Conservation (phyloP, 2,888 invertebrate genomes). For the Apotomis capreana region DNA sequence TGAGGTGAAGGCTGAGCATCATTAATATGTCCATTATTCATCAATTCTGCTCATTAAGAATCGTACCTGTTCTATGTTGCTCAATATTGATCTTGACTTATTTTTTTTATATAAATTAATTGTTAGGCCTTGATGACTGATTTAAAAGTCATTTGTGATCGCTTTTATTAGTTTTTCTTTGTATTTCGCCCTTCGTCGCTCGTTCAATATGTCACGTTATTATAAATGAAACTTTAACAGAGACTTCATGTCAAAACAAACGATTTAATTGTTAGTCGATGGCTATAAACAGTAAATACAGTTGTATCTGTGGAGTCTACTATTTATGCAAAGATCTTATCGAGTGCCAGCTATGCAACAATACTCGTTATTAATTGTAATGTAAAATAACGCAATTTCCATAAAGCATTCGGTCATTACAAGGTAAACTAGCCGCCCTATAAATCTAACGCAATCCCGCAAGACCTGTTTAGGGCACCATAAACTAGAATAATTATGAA, state of each 20-base stretch:
- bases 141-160: conserved; percentile 9
- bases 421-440: conserved; percentile 61
- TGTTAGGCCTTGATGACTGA: conserved; percentile 12
- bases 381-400: conserved; percentile 50
- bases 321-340: conserved; percentile 22
- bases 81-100: conserved; percentile 43
- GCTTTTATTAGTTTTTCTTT: conserved; percentile 1
- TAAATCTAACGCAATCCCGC: conserved; percentile 48
- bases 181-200: neutral
- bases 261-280: neutral
- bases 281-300: neutral
- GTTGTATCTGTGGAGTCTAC: neutral
- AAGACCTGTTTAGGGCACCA: conserved; percentile 38
- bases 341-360: conserved; percentile 26
- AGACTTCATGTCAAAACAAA: neutral
- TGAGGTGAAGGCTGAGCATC: conserved; percentile 44
- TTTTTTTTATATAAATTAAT: conserved; percentile 32
- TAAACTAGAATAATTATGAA: conserved; percentile 41
- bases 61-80: conserved; percentile 38
- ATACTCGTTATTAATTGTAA: conserved; percentile 35
- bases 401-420: conserved; percentile 56
- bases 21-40: conserved; percentile 41
- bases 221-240: neutral
- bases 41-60: conserved; percentile 35
- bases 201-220: neutral